Conservation (phyloP, 2,113 vertebrate species). For the Thamnaconus septentrionalis region DNA sequence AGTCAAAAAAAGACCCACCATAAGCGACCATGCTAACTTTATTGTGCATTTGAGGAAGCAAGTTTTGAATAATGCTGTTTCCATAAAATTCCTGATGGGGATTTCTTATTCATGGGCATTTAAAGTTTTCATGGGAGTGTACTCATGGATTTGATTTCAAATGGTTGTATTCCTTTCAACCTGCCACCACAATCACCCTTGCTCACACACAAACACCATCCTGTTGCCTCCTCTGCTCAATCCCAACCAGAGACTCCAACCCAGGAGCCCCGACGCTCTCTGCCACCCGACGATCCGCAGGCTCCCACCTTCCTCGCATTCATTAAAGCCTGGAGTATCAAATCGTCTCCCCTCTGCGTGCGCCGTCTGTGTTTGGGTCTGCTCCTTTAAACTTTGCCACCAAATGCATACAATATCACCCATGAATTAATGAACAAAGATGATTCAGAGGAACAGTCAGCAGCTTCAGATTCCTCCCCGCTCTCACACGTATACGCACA, state of each 20-base stretch:
- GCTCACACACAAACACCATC: not conserved
- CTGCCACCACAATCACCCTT: not conserved
- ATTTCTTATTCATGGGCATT: too few species aligned
- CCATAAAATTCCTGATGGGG: too few species aligned
- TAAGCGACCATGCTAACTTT: too few species aligned
- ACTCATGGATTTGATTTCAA: too few species aligned
- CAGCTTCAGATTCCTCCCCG: constrained; percentile 52
- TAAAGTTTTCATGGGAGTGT: too few species aligned
- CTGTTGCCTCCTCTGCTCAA: constrained; percentile 2
- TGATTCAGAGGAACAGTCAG: constrained; percentile 72
- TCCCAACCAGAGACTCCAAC: constrained; percentile 4
- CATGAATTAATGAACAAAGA: constrained; percentile 82
- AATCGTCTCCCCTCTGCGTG: constrained; percentile 17
- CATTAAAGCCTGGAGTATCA: constrained; percentile 26
- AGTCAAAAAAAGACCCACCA: too few species aligned
- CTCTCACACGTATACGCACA: constrained; percentile 46
- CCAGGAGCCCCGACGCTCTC: constrained; percentile 5
- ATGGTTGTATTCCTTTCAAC: not conserved
- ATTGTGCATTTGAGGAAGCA: too few species aligned
- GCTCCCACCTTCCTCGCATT: constrained; percentile 22
- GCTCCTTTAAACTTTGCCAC: constrained; percentile 56
- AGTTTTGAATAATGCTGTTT: too few species aligned
- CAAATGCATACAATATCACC: constrained; percentile 70
- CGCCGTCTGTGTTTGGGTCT: constrained; percentile 47
- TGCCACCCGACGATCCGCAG: not conserved